Conservation (phyloP, 2,888 invertebrate genomes). For the Helobdella robusta region DNA sequence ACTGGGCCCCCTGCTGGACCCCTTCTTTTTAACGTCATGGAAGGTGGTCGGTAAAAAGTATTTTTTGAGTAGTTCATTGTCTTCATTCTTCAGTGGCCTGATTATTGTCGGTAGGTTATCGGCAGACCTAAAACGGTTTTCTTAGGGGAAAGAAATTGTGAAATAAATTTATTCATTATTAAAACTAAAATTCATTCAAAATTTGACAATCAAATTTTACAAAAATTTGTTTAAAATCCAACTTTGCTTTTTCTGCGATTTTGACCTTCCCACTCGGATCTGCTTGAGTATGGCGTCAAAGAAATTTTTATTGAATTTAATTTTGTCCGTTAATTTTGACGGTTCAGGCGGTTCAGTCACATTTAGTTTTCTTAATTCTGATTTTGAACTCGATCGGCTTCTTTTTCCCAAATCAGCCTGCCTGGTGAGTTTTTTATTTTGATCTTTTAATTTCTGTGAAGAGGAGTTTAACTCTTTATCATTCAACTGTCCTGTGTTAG, state of each 20-base stretch:
- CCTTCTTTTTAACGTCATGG: constrained; percentile 13
- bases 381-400: no score
- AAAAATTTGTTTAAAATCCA: constrained; percentile 4
- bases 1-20: not conserved
- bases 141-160: not conserved
- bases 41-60: not conserved
- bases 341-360: no score
- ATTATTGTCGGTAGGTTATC: constrained; percentile 30
- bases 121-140: constrained; percentile 30
- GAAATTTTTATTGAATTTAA: constrained; percentile 27
- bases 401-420: not conserved
- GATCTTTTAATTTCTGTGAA: constrained; percentile 10
- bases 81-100: constrained; percentile 25
- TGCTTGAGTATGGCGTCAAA: constrained; percentile 31
- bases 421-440: constrained; percentile 8
- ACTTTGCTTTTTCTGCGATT: constrained; percentile 8
- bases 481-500: not conserved
- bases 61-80: constrained; percentile 28
- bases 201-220: no score
- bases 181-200: no score
- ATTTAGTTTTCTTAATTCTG: no score
- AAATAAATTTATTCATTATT: no score
- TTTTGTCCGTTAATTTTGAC: no score
- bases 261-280: constrained; percentile 29
- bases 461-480: not conserved